Percentiles rank a stretch among this genome's conserved stretches.
phyloP scores from a whole-genome alignment of 2,797 vertebrate genomes.

The Chaetophractus vellerosus region DNA sequence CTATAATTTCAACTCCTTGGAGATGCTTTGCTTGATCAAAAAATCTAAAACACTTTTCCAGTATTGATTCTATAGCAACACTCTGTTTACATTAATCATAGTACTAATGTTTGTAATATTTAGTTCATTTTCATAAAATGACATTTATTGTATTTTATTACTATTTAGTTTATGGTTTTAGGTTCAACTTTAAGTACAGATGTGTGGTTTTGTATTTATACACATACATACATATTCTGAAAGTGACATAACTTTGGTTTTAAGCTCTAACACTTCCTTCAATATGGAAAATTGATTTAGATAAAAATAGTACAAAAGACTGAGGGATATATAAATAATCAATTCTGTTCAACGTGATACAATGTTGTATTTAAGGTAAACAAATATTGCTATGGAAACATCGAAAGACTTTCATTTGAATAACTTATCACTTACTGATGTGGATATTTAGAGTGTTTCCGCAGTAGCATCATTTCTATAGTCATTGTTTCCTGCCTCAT shows the following conservation, averaged over 20 bases:
- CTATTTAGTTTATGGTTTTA: not conserved
- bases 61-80: not conserved
- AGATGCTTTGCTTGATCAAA: not conserved
- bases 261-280: not conserved
- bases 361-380: conserved; percentile 50
- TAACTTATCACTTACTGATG: conserved; percentile 5
- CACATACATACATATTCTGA: not conserved
- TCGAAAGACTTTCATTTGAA: not conserved
- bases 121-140: not conserved
- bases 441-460: conserved; percentile 47
- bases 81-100: not conserved
- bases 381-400: conserved; percentile 47
- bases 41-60: not conserved
- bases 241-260: not conserved
- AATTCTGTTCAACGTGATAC: conserved; percentile 44
- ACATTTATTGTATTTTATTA: not conserved
- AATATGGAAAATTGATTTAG: not conserved
- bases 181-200: not conserved
- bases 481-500: conserved; percentile 56
- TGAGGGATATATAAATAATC: conserved; percentile 59
- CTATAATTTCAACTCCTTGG: not conserved
- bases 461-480: conserved; percentile 38
- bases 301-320: conserved; percentile 47
- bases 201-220: not conserved
- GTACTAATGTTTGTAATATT: not conserved